Percentiles rank a stretch among this genome's conserved stretches.
These are phyloP conservation scores for Ophion slaviceki DNA, from an alignment of 2,888 invertebrate genomes.

Conservation along the genomic window DNA sequence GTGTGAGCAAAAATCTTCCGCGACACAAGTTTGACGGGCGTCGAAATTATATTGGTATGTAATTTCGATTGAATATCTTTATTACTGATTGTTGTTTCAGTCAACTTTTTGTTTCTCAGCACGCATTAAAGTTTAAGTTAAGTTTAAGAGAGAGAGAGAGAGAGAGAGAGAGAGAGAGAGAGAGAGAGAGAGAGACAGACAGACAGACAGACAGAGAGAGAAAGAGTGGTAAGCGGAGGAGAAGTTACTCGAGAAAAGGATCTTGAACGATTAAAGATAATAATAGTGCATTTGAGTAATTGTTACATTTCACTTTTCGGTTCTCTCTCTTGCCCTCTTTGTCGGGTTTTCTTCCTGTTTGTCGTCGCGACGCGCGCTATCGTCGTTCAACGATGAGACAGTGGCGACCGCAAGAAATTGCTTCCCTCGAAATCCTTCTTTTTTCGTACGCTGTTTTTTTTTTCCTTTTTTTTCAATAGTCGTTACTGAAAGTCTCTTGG, in stretches of 20 bases:
- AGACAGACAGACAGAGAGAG: too few relatives aligned
- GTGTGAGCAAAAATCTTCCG: too few relatives aligned
- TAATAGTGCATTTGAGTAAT: slow-evolving; percentile 61
- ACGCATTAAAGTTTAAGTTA: too few relatives aligned
- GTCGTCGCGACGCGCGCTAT: slow-evolving; percentile 16
- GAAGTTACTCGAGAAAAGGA: slow-evolving; percentile 29
- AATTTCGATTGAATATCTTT: too few relatives aligned
- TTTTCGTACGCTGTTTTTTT: not conserved
- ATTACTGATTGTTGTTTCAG: too few relatives aligned
- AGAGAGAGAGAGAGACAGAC: too few relatives aligned
- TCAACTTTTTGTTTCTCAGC: too few relatives aligned
- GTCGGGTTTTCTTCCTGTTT: slow-evolving; percentile 29
- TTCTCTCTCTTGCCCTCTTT: slow-evolving; percentile 40
- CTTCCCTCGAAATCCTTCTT: slow-evolving; percentile 50
- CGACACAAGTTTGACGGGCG: too few relatives aligned
- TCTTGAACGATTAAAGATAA: slow-evolving; percentile 53
- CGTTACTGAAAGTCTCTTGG: not conserved
- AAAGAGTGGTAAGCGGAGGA: not conserved
- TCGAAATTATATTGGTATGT: too few relatives aligned
- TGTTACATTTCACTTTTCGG: slow-evolving; percentile 65
- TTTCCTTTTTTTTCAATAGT: not conserved
- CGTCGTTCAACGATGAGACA: slow-evolving; percentile 36
- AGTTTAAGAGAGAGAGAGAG: too few relatives aligned
- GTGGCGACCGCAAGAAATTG: slow-evolving; percentile 43
- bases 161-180: too few relatives aligned